Evolutionary conservation across 2,888 invertebrate species (phyloP).

Genomic region (Andricus quercusramuli): DNA sequence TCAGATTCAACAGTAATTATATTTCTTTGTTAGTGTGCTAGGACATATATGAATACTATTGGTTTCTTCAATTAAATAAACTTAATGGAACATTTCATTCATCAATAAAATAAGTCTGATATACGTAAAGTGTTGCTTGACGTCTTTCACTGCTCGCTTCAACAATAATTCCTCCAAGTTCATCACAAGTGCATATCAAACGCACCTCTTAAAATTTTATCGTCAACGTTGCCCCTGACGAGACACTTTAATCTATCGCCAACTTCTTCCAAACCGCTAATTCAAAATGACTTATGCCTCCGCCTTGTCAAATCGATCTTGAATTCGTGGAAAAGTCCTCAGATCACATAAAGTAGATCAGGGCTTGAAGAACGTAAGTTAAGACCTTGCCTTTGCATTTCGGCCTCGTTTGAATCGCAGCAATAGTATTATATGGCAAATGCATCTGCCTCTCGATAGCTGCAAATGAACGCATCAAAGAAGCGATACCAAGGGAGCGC

Average conservation of each 20-base stretch:
- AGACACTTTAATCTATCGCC: not conserved
- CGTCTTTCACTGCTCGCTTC: not conserved
- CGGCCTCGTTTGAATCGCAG: not conserved
- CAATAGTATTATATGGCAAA: not conserved
- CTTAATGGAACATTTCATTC: not conserved
- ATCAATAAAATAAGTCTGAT: not conserved
- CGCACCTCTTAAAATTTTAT: not conserved
- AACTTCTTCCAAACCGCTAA: not conserved
- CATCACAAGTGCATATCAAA: not conserved
- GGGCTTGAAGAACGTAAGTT: not conserved
- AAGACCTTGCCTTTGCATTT: slow-evolving; percentile 4
- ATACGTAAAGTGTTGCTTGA: not conserved
- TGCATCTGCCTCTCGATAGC: not conserved
- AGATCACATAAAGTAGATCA: slow-evolving; percentile 6
- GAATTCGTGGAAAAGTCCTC: not conserved
- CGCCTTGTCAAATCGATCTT: not conserved
- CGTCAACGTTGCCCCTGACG: not conserved
- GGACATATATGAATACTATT: too few relatives aligned
- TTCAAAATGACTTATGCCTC: not conserved
- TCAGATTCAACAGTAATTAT: too few relatives aligned
- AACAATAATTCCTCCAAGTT: not conserved
- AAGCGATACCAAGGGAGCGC: not conserved
- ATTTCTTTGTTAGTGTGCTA: too few relatives aligned
- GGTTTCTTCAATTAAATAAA: not conserved
- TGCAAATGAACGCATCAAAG: slow-evolving; percentile 5